Base-by-base conservation (phyloP, 2,797 vertebrate genomes). In the Sandelia bainsii region DNA sequence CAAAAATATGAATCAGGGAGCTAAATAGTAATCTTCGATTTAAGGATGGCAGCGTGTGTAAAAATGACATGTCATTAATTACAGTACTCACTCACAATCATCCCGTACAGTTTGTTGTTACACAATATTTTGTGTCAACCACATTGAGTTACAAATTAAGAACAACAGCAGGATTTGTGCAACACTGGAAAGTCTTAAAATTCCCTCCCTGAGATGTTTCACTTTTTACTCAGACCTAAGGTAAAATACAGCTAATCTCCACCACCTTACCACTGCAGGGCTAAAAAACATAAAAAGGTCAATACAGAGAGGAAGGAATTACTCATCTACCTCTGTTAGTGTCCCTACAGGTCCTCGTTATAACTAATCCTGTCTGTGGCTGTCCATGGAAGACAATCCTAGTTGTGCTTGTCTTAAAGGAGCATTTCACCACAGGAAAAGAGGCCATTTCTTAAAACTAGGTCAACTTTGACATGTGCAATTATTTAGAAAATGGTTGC, bases 241-340 rank as follows among this genome's bases (percentile, higher is more conserved):
- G 49, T 79, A 17, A 61, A 48, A 29, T 5, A 4, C 4, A 1
- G 23, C 65, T 69, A 58, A 10, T 61, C 69, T 71, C 57, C 62
- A 68, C 34, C 9, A 72, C 42, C 61, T 56, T 42, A 10, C 11
- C 48, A 9, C 71, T 25, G 57, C 8, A 27, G 53, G 10, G 62
- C 62, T 75, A 79, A 88, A 84, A 89, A 77, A 79, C 3, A 85
- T 82, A 60, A 81, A 85, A 79, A 76, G 69, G 72, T 40, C 71
- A 82, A 75, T 57, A 62, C 63, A 1, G 32, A 27, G 42, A 77
- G 27, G 69, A 61, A 79, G 69, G 65, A 82, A 68, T 78, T 58
- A 51, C 66, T 77, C 56, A 45, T 76, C 53, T 69, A 48, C 51
- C 42, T 34, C 46, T 60, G 34, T 72, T 61, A 63, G 3, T 50